Conservation (phyloP, 2,797 vertebrate genomes). For the Buceros bicornis region DNA sequence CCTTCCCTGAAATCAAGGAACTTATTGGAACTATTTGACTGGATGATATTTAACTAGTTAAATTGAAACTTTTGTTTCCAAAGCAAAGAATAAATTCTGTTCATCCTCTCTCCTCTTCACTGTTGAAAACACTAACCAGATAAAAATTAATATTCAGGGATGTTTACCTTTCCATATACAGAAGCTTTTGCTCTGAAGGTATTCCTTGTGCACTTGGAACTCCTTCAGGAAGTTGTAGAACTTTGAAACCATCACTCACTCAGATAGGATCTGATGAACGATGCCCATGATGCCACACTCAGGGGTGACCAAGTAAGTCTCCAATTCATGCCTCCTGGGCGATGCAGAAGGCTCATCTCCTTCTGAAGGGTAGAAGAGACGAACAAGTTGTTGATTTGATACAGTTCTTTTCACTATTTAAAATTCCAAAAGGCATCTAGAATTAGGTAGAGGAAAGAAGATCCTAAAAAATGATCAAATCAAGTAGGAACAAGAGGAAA, state of each 20-base stretch:
- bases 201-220: slow-evolving; percentile 82
- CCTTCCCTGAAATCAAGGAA: background rate
- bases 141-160: background rate
- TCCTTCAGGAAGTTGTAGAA: slow-evolving; percentile 87
- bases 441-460: background rate
- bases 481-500: background rate
- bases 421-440: background rate
- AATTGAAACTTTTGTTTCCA: background rate
- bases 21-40: background rate
- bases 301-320: slow-evolving; percentile 75
- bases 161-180: slow-evolving; percentile 82
- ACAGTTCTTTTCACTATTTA: background rate
- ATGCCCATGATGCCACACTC: slow-evolving; percentile 65
- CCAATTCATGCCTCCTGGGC: slow-evolving; percentile 14
- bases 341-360: slow-evolving; percentile 59
- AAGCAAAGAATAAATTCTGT: background rate
- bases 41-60: background rate
- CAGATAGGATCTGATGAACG: slow-evolving; percentile 73
- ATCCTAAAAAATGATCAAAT: background rate
- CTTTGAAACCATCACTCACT: slow-evolving; percentile 76
- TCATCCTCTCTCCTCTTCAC: background rate
- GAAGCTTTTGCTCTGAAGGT: slow-evolving; percentile 80
- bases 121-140: background rate
- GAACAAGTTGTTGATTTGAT: background rate
- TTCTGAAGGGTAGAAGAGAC: background rate